Percentiles rank a stretch among this genome's conserved stretches.
phyloP scores from a whole-genome alignment of 2,888 invertebrate genomes.

The Psylliodes chrysocephalus region DNA sequence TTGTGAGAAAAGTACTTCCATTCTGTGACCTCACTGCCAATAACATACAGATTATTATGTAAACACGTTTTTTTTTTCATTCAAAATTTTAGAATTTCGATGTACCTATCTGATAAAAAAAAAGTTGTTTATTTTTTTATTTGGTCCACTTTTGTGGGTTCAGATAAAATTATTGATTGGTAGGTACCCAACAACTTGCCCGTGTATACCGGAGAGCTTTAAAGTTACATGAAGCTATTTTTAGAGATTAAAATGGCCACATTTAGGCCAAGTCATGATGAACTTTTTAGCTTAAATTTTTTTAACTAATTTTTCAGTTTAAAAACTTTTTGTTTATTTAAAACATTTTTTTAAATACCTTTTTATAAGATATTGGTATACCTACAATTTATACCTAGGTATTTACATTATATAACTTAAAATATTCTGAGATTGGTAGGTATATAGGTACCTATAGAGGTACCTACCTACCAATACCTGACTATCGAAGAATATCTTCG shows the following conservation, averaged over 20 bases:
- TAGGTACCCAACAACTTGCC: slow-evolving; percentile 15
- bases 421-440: no score
- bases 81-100: neutral
- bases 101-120: neutral
- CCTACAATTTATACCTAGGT: no score
- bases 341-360: no score
- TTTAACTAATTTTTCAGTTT: no score
- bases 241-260: neutral
- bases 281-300: no score
- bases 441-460: no score
- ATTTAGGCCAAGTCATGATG: no score
- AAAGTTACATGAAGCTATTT: slow-evolving; percentile 5
- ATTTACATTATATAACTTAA: no score
- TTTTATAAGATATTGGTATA: no score
- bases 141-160: neutral
- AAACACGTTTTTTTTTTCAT: slow-evolving; percentile 10
- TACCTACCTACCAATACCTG: no score
- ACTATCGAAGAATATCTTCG: no score
- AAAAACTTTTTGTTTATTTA: no score
- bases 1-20: slow-evolving; percentile 24
- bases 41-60: neutral
- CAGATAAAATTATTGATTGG: slow-evolving; percentile 11
- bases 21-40: slow-evolving; percentile 17
- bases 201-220: slow-evolving; percentile 6
- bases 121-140: neutral